phyloP scores from a whole-genome alignment of 2,888 invertebrate genomes.

The Lasioglossum zephyrum region DNA sequence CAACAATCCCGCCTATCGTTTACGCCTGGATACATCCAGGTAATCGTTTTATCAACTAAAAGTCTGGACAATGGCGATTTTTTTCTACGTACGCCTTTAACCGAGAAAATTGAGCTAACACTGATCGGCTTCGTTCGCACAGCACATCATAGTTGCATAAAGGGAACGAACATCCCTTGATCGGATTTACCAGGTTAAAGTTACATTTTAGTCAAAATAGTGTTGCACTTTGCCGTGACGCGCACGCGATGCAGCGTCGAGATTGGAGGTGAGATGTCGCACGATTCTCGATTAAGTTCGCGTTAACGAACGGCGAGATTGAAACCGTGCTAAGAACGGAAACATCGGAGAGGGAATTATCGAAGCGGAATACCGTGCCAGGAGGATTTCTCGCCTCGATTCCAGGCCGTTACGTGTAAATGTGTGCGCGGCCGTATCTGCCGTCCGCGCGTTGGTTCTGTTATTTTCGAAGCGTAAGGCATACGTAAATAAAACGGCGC shows the following conservation, averaged over 20 bases:
- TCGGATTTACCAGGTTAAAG: neutral
- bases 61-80: neutral
- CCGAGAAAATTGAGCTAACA: neutral
- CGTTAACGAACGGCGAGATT: constrained; percentile 26
- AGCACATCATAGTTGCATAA: no score
- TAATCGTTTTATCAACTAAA: neutral
- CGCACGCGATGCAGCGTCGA: neutral
- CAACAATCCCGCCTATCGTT: no score
- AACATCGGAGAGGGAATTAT: constrained; percentile 24
- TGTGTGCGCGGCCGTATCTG: constrained; percentile 8
- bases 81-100: neutral
- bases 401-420: neutral
- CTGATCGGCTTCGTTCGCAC: neutral
- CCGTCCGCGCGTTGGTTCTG: neutral
- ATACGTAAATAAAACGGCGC: constrained; percentile 45
- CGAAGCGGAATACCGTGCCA: constrained; percentile 12
- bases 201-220: neutral
- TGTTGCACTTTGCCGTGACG: neutral
- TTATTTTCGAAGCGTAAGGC: constrained; percentile 6
- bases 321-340: constrained; percentile 27
- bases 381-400: constrained; percentile 10
- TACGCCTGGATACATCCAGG: no score
- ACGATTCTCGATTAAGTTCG: constrained; percentile 28
- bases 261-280: neutral
- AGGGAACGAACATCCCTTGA: neutral